Evolutionary conservation across 2,797 vertebrate genomes (phyloP).

Genomic region (Sibirionetta formosa): DNA sequence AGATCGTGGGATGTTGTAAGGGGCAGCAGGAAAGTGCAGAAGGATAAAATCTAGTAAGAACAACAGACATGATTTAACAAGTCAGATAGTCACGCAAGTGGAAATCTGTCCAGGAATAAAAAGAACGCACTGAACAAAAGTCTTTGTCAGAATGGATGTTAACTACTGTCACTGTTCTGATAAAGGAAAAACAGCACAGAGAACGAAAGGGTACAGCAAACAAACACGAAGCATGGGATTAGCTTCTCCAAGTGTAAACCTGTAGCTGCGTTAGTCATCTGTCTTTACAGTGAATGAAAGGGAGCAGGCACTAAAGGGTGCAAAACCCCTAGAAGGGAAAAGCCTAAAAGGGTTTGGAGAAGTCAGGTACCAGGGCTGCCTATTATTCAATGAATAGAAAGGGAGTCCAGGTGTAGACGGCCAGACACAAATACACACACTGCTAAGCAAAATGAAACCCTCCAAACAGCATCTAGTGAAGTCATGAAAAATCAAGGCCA

Average conservation of each 20-base stretch:
- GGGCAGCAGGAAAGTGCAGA: not conserved
- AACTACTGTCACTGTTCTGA: not conserved
- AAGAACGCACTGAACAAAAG: not conserved
- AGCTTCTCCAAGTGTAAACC: accelerated
- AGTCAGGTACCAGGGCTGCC: not conserved
- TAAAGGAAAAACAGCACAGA: not conserved
- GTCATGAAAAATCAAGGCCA: not conserved
- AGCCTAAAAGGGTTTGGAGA: not conserved
- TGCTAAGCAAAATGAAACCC: not conserved
- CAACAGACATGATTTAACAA: not conserved
- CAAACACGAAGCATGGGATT: not conserved
- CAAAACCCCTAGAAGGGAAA: not conserved
- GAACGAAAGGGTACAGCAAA: accelerated
- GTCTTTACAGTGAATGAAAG: not conserved
- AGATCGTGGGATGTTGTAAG: not conserved
- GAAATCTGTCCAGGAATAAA: not conserved
- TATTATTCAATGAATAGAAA: not conserved
- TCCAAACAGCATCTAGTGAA: not conserved
- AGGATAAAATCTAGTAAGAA: not conserved
- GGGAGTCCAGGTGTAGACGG: not conserved
- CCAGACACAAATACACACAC: accelerated
- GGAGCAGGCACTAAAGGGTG: not conserved
- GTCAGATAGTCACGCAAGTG: not conserved
- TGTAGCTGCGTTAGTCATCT: not conserved
- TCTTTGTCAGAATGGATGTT: not conserved